phyloP scores from a whole-genome alignment of 2,888 invertebrate species.

The Sphaerophoria taeniata region DNA sequence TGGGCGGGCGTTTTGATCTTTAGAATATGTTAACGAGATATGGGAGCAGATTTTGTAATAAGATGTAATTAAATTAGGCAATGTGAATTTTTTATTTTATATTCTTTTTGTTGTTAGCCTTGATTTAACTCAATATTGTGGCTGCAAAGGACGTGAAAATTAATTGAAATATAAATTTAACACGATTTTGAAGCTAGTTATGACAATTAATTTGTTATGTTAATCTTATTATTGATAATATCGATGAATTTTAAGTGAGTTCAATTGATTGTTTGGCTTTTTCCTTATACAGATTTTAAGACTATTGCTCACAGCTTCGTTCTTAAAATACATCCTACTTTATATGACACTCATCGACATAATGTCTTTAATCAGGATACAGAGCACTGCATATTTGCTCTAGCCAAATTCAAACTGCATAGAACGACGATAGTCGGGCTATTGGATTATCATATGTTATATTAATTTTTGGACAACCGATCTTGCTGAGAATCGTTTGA shows the following conservation, averaged over 20 bases:
- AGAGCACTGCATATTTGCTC: too few relatives aligned
- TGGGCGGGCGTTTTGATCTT: not conserved
- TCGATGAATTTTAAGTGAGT: slow-evolving; percentile 1
- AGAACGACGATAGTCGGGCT: too few relatives aligned
- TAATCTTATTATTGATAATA: not conserved
- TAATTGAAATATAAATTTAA: slow-evolving; percentile 34
- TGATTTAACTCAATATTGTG: slow-evolving; percentile 40
- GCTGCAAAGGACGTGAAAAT: slow-evolving; percentile 36
- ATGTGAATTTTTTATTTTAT: not conserved
- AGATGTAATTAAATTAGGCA: not conserved
- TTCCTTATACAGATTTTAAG: too few relatives aligned
- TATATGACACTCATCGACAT: too few relatives aligned
- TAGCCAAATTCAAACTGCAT: too few relatives aligned
- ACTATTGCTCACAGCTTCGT: too few relatives aligned
- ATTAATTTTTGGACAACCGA: too few relatives aligned
- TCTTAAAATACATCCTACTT: too few relatives aligned
- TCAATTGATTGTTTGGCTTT: too few relatives aligned
- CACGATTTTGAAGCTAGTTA: not conserved
- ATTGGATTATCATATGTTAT: too few relatives aligned
- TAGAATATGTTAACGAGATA: not conserved
- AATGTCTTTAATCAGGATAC: too few relatives aligned
- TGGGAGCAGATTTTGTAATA: not conserved
- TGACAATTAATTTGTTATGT: not conserved
- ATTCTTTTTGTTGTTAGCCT: not conserved
- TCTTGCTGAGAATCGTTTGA: too few relatives aligned